These are phyloP conservation scores for Rapana venosa DNA, from an alignment of 2,888 invertebrate species.

Conservation along the genomic window DNA sequence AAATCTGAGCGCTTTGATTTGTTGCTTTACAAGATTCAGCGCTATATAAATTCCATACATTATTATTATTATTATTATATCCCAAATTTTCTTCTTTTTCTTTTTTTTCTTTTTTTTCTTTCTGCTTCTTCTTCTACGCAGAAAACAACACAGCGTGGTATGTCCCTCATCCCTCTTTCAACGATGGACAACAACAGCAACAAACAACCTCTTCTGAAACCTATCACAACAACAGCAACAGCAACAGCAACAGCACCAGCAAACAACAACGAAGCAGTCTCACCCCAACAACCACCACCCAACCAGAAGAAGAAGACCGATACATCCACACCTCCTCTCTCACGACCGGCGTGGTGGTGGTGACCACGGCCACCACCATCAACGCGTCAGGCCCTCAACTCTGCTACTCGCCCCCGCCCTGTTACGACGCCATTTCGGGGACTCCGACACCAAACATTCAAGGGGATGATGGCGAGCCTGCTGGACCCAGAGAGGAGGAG, in stretches of 20 bases:
- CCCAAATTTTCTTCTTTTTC: too few species aligned
- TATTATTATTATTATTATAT: too few species aligned
- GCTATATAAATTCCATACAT: too few species aligned
- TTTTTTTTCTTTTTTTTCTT: too few species aligned
- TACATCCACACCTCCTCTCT: neutral
- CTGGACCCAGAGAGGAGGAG: neutral
- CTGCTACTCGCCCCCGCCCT: neutral
- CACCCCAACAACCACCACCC: too few species aligned
- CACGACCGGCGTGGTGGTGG: neutral
- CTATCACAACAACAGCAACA: neutral
- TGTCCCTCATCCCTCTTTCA: neutral
- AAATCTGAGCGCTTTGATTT: too few species aligned
- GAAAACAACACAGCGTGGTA: too few species aligned
- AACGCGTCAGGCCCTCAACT: conserved; percentile 9
- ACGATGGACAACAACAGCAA: neutral
- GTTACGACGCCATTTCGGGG: neutral
- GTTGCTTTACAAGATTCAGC: too few species aligned
- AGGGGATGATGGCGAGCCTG: neutral
- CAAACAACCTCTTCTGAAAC: neutral
- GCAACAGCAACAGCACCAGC: neutral
- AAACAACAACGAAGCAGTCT: too few species aligned
- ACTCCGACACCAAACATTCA: neutral
- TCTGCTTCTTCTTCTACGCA: too few species aligned
- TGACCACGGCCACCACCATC: neutral
- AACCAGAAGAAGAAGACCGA: neutral